These are phyloP conservation scores for Nomada fabriciana DNA, from an alignment of 2,888 invertebrate genomes.

Conservation along the genomic window DNA sequence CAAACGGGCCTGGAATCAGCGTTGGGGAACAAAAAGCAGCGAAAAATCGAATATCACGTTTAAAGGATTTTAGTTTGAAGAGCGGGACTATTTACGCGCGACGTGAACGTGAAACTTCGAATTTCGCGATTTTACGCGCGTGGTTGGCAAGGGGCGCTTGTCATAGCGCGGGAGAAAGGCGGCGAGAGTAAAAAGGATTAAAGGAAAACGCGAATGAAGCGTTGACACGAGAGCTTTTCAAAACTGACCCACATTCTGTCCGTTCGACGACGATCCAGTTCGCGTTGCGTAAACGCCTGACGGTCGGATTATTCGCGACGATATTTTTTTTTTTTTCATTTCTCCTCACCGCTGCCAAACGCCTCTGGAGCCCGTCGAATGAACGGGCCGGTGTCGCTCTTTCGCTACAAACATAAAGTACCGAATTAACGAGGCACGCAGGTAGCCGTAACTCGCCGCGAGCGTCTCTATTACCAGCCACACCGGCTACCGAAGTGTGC, in stretches of 20 bases:
- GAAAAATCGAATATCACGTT: conserved; percentile 30
- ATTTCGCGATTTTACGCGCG: conserved; percentile 11
- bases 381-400: conserved; percentile 63
- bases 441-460: conserved; percentile 66
- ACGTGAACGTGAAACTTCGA: conserved; percentile 11
- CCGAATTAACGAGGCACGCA: conserved; percentile 73
- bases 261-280: conserved; percentile 48
- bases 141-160: neutral
- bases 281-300: conserved; percentile 49
- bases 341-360: conserved; percentile 35
- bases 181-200: neutral
- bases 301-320: conserved; percentile 60
- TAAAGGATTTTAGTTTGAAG: conserved; percentile 21
- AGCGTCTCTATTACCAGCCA: conserved; percentile 73
- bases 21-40: neutral
- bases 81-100: conserved; percentile 34
- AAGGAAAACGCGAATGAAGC: neutral
- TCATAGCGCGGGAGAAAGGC: neutral
- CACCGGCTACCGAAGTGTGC: conserved; percentile 30
- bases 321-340: conserved; percentile 48
- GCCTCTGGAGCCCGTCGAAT: conserved; percentile 58
- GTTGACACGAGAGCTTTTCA: conserved; percentile 57
- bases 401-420: conserved; percentile 61
- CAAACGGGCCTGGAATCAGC: conserved; percentile 1
- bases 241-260: conserved; percentile 65